Base-by-base conservation (phyloP, 2,797 vertebrate species). In the Microcaecilia unicolor region DNA sequence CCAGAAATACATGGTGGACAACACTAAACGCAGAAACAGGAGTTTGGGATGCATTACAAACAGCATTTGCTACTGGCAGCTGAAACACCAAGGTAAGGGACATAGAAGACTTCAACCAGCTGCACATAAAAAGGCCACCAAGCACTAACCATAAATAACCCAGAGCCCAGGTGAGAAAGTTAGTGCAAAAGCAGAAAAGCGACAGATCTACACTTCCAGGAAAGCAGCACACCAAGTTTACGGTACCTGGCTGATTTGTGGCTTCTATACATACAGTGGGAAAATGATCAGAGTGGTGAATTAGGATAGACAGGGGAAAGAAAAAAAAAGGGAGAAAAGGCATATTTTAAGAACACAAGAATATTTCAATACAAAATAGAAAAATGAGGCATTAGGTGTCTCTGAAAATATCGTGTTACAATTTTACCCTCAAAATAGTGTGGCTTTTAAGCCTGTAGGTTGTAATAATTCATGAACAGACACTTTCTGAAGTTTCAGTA, bases 201-300 rank as follows among this genome's bases (percentile, higher is more conserved):
- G 44, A 53, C n/a, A n/a, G n/a, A n/a, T n/a, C n/a, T n/a, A n/a
- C n/a, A n/a, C n/a, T n/a, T n/a, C n/a, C 41, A 1, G 15, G 44
- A 63, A 46, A 69, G 51, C 37, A 55, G 43, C 79, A 86, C 76
- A 76, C 57, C 78, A 73, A 56, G 49, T 67, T 72, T 86, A 88
- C 83, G 82, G 73, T 88, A 90, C 83, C 86, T 93, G 84, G 84
- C 72, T 69, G 86, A 76, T 89, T 74, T 90, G 81, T 87, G 81
- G 83, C 76, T 87, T 89, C 88, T 90, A 88, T 82, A 88, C 81
- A 80, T 53, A 83, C 69, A 72, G 78, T 69, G 71, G 76, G 86
- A 85, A 91, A 84, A 88, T 67, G 88, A 78, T 76, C 48, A 78
- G 59, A 84, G 69, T 65, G 59, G 71, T 55, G 59, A 63, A 80